Evolutionary conservation across 1,140 invertebrate species (phyloP), one percentile per base, ranked within the genome.

Genomic region (Aphaenogaster rudis): DNA sequence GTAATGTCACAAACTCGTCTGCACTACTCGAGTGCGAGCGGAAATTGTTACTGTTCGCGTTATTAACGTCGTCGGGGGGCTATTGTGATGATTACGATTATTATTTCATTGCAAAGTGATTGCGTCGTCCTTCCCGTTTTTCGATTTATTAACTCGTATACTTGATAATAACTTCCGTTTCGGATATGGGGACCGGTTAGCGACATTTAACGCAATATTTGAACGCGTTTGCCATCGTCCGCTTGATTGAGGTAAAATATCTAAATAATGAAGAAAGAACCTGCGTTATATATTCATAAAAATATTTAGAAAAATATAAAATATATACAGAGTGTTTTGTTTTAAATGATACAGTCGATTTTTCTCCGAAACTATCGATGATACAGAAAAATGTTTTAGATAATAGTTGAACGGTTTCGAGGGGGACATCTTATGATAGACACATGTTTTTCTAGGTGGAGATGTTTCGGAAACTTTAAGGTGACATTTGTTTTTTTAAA

Each of bases 61-160:
- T 84, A 84, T 84, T 84, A 84, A 84, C 69, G 36, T 84, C 80
- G 69, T 21, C 54, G 63, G 80, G 28, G 15, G 33, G 28, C 42
- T n/a, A 76, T 82, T 74, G 67, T 82, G 52, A 74, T 74, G 80
- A 82, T 82, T 76, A 76, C 69, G 57, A 84, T 84, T 84, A 84
- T 84, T 84, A 84, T 84, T 84, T 84, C 69, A 76, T 84, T 21
- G 54, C 76, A 61, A 80, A 67, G 61, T 86, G 64, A 86, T 84
- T 76, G 74, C 48, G 36, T 42, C 59, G 15, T n/a, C 11, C 63
- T 33, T 15, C 9, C 15, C 48, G 13, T 42, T 71, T 87, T 71
- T 50, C 42, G 52, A 66, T 71, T 87, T 69, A 74, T 86, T 54
- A 50, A 48, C 42, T 50, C 15, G 54, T 15, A 7, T 36, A 69